Evolutionary conservation across 2,888 invertebrate genomes (phyloP).

Genomic region (Abrostola tripartita): DNA sequence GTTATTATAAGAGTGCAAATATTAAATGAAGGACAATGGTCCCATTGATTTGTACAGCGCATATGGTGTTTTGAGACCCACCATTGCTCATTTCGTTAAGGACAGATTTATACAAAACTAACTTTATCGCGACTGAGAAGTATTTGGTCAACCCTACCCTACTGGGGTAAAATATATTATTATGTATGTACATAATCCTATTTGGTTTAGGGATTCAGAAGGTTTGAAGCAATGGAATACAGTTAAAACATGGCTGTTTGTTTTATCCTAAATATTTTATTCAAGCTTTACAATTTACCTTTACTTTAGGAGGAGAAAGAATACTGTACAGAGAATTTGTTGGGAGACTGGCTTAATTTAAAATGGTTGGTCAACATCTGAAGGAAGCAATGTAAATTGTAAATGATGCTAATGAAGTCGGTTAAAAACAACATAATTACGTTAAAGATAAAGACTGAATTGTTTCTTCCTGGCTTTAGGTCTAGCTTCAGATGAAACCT

Average conservation of each 20-base stretch:
- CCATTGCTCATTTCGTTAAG: conserved; percentile 61
- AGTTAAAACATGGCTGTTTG: conserved; percentile 37
- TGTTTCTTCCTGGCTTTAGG: too few species aligned
- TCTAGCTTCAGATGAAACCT: too few species aligned
- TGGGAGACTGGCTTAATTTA: neutral
- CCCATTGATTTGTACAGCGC: conserved; percentile 41
- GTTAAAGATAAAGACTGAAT: too few species aligned
- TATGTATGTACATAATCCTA: conserved; percentile 51
- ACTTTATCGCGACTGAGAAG: conserved; percentile 4
- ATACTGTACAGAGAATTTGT: too few species aligned
- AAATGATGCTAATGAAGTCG: too few species aligned
- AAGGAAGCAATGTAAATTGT: too few species aligned
- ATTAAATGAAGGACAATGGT: conserved; percentile 49
- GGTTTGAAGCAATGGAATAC: conserved; percentile 41
- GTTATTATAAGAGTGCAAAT: conserved; percentile 57
- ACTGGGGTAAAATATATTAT: conserved; percentile 25
- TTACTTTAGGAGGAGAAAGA: conserved; percentile 8
- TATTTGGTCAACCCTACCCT: conserved; percentile 30
- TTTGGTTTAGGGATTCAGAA: conserved; percentile 49
- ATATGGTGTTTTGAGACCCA: conserved; percentile 43
- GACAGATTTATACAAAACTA: conserved; percentile 47
- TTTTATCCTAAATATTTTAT: conserved; percentile 28
- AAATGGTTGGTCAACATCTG: too few species aligned
- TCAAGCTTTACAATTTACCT: conserved; percentile 16
- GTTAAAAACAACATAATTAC: too few species aligned